Percentiles rank a stretch among this genome's conserved stretches.
Evolutionary conservation across 2,113 vertebrate species (phyloP).

Genomic region (Brachyhypopomus gauderio): DNA sequence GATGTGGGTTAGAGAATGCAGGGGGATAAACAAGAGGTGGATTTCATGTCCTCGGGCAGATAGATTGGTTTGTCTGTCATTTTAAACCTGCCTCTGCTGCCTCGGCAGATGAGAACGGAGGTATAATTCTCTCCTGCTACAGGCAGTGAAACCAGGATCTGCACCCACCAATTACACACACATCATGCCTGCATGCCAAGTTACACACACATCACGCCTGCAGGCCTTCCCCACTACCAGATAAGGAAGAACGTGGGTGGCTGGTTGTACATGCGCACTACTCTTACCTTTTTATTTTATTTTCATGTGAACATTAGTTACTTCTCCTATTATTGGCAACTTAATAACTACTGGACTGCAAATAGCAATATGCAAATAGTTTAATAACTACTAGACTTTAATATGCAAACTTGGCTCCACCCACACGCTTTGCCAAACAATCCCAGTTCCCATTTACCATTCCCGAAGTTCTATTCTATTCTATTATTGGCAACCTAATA

Average conservation of each 20-base stretch:
- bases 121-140: conserved; percentile 36
- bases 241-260: not conserved
- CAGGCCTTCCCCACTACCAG: conserved; percentile 10
- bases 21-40: conserved; percentile 7
- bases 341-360: not conserved
- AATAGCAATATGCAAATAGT: no score
- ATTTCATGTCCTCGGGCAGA: conserved; percentile 38
- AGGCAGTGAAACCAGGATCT: not conserved
- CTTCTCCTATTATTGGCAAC: not conserved
- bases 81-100: conserved; percentile 41
- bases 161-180: conserved; percentile 40
- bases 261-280: no score
- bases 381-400: no score
- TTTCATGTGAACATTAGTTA: not conserved
- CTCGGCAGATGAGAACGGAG: conserved; percentile 17
- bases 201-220: conserved; percentile 37
- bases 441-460: not conserved
- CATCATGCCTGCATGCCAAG: conserved; percentile 7
- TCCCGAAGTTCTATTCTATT: not conserved
- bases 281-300: no score
- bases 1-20: not conserved
- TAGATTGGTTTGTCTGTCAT: conserved; percentile 38
- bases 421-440: not conserved
- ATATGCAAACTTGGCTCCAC: not conserved
- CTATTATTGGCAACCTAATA: no score